Conservation (phyloP, 2,888 invertebrate species). For the Cheilosia variabilis region DNA sequence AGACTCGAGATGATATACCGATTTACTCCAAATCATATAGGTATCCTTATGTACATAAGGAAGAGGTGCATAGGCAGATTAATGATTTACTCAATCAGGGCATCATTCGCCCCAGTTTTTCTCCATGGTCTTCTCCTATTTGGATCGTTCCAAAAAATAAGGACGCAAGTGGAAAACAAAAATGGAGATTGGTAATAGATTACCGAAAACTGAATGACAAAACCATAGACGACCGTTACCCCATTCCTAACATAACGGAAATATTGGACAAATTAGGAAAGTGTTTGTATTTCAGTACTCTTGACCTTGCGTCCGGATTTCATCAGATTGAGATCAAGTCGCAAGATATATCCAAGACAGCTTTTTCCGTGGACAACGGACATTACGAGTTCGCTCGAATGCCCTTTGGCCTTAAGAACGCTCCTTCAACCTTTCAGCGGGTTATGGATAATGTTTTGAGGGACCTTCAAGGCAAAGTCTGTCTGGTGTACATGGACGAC, state of each 20-base stretch:
- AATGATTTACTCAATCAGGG: too few relatives aligned
- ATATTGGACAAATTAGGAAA: conserved; percentile 63
- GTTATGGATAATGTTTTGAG: conserved; percentile 22
- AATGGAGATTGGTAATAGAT: conserved; percentile 19
- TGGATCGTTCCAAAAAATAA: conserved; percentile 33
- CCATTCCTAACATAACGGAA: conserved; percentile 47
- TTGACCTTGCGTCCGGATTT: conserved; percentile 32
- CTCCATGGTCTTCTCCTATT: conserved; percentile 13
- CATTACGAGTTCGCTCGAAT: conserved; percentile 16
- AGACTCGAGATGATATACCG: too few relatives aligned
- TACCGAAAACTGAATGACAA: conserved; percentile 36
- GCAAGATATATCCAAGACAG: conserved; percentile 25
- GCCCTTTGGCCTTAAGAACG: conserved; percentile 4
- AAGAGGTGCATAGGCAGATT: too few relatives aligned
- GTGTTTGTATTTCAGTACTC: conserved; percentile 29
- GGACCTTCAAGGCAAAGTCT: conserved; percentile 20
- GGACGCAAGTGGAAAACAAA: conserved; percentile 15
- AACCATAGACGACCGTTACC: conserved; percentile 9
- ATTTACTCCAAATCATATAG: too few relatives aligned
- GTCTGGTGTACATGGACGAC: conserved; percentile 63
- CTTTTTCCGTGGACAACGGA: conserved; percentile 11
- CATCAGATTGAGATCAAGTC: conserved; percentile 26
- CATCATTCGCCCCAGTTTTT: neutral
- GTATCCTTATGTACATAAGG: too few relatives aligned
- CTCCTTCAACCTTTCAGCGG: conserved; percentile 16